These are phyloP conservation scores for Mechanitis mazaeus DNA, from an alignment of 2,888 invertebrate genomes.

Conservation along the genomic window DNA sequence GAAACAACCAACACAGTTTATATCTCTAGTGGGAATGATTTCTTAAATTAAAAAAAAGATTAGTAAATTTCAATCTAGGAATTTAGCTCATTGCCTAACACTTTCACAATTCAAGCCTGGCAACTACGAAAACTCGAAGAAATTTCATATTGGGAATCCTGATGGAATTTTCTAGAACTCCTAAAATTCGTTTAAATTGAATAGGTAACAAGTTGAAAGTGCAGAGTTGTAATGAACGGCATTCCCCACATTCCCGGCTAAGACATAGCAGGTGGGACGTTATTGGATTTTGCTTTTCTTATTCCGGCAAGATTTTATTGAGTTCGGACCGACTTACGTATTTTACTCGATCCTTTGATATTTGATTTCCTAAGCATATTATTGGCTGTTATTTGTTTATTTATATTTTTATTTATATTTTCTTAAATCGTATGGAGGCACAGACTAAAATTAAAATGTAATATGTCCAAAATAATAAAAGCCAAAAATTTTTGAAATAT, in stretches of 20 bases:
- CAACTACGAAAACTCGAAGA: conserved; percentile 18
- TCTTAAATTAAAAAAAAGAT: too few relatives aligned
- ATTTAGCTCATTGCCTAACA: too few relatives aligned
- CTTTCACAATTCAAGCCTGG: neutral
- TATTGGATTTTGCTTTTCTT: conserved; percentile 58
- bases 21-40: too few relatives aligned
- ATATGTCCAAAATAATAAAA: too few relatives aligned
- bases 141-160: conserved; percentile 25
- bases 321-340: conserved; percentile 19
- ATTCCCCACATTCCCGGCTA: conserved; percentile 56
- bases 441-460: too few relatives aligned
- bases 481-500: too few relatives aligned
- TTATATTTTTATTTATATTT: neutral
- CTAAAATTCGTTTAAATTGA: conserved; percentile 55
- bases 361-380: conserved; percentile 12
- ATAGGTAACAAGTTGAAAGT: conserved; percentile 61
- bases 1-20: too few relatives aligned
- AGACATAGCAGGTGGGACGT: conserved; percentile 60
- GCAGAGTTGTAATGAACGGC: conserved; percentile 64
- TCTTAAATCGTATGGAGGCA: too few relatives aligned
- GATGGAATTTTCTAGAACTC: conserved; percentile 27
- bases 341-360: conserved; percentile 20
- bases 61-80: conserved; percentile 3
- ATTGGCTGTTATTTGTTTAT: neutral
- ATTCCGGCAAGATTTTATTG: conserved; percentile 45